Evolutionary conservation across 2,113 vertebrate genomes (phyloP).

Genomic region (Pristiophorus japonicus): DNA sequence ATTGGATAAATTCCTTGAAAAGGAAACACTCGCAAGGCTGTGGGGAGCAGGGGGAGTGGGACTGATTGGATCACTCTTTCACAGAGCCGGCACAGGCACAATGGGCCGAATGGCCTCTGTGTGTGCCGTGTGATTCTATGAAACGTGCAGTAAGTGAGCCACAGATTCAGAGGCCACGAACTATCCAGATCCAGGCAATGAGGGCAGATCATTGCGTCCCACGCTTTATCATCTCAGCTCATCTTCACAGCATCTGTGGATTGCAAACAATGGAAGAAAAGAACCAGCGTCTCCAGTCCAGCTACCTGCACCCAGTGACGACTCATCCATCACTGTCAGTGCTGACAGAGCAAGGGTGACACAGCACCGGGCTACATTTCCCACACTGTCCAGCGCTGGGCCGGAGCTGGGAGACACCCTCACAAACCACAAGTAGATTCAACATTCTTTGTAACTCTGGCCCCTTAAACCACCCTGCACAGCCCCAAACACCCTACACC

Average conservation of each 20-base stretch:
- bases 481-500: background rate
- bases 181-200: background rate
- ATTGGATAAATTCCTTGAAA: background rate
- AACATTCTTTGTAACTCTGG: background rate
- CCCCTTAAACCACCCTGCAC: background rate
- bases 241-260: background rate
- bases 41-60: background rate
- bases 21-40: background rate
- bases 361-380: background rate
- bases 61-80: background rate
- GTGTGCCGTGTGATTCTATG: background rate
- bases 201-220: background rate
- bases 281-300: background rate
- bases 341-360: background rate
- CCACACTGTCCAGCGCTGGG: background rate
- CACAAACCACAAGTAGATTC: background rate
- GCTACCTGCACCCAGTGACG: background rate
- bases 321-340: conserved; percentile 24
- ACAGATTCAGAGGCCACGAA: background rate
- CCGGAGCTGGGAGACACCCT: background rate
- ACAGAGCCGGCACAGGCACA: background rate
- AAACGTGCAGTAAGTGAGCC: background rate
- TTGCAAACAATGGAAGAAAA: background rate
- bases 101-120: background rate
- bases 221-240: background rate